Evolutionary conservation across 2,888 invertebrate genomes (phyloP).

Genomic region (Tipula vernalis): DNA sequence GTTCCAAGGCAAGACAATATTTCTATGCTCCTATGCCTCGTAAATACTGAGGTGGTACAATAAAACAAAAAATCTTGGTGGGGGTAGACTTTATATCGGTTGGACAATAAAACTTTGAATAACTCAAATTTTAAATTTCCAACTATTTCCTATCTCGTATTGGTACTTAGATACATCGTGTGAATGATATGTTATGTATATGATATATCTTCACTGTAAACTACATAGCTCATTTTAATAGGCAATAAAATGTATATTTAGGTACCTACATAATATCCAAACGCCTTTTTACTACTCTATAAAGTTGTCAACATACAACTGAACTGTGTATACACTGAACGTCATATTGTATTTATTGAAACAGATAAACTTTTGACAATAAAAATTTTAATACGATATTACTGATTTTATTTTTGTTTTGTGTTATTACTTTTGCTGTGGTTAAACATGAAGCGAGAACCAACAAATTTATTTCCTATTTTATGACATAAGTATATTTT

Average conservation of each 20-base stretch:
- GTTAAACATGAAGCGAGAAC: not conserved
- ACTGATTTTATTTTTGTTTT: not conserved
- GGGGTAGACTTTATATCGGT: not conserved
- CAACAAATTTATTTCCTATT: not conserved
- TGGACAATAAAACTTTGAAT: not conserved
- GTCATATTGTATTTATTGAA: not conserved
- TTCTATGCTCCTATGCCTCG: not conserved
- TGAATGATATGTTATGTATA: not conserved
- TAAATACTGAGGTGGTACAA: not conserved
- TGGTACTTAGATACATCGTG: not conserved
- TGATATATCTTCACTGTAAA: not conserved
- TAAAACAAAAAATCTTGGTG: not conserved
- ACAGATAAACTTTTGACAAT: not conserved
- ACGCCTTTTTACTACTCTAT: not conserved
- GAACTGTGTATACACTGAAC: not conserved
- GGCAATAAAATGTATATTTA: not conserved
- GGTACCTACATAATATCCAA: not conserved
- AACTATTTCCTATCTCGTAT: not conserved
- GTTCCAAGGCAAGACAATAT: not conserved
- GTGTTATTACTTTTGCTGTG: not conserved
- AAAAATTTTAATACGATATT: not conserved
- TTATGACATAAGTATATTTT: not conserved
- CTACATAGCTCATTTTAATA: not conserved
- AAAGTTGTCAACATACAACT: not conserved
- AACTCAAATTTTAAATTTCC: not conserved